Evolutionary conservation across 1,140 invertebrate genomes (phyloP), one percentile per base, ranked within the genome.

Genomic region (Heliconius hermathena): DNA sequence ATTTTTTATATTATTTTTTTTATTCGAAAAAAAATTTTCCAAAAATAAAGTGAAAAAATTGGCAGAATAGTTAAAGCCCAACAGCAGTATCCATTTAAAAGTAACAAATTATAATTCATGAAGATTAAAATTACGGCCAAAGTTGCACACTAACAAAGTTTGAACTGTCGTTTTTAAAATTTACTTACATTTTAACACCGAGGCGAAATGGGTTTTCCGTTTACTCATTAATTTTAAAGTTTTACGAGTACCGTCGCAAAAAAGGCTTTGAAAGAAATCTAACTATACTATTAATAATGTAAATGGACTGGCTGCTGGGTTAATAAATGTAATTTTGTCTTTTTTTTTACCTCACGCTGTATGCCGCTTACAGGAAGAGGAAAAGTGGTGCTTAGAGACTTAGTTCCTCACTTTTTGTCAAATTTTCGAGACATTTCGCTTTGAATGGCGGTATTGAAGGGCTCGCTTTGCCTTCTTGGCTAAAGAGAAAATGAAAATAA

Each of bases 161-260:
- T 49, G 71, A 66, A 76, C 49, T 71, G 66, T 72, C 74, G 57
- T 78, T 78, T 78, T 73, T 60, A 79, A 79, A 79, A 57, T 79
- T 73, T 49, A 73, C 72, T 73, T 74, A 77, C 54, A 77, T 81
- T 81, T 81, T 81, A 77, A 77, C 75, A 71, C 74, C 60, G n/a
- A 20, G 29, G 74, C 52, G 71, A 41, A 77, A 72, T 72, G 71
- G 71, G 16, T 72, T 77, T 80, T 76, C 79, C 70, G 71, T 71
- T 73, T 22, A 73, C 74, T 74, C 72, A 57, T 77, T 81, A 81
- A 73, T 77, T 77, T 72, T 8, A 77, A 77, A 81, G 79, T 77
- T 81, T 77, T 66, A 29, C 60, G 26, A 26, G 26, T 26, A 26
- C 26, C 26, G 9, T 66, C 16, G 60, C 11, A 66, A 66, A 66